These are phyloP conservation scores for Platynereis dumerilii DNA, from an alignment of 2,888 invertebrate species.

Conservation along the genomic window DNA sequence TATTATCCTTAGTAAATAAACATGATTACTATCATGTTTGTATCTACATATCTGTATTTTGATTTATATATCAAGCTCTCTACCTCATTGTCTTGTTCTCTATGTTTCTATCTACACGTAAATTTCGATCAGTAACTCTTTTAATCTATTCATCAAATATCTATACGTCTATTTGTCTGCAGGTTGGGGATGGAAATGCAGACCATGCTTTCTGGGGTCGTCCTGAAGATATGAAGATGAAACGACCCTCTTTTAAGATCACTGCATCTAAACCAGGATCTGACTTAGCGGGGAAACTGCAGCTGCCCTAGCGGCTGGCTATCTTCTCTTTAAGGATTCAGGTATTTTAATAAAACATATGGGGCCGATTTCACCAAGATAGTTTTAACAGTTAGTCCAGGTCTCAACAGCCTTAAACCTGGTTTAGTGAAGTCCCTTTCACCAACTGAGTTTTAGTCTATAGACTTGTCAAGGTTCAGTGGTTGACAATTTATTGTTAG, in stretches of 20 bases:
- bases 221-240: slow-evolving; percentile 70
- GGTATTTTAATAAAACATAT: no score
- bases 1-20: no score
- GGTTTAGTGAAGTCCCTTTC: no score
- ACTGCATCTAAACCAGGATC: slow-evolving; percentile 69
- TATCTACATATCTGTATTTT: no score
- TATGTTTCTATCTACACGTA: not conserved
- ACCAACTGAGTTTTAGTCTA: no score
- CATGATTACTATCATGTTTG: no score
- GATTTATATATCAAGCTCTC: no score
- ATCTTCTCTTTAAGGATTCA: slow-evolving; percentile 64
- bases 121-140: not conserved
- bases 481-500: no score
- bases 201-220: slow-evolving; percentile 72
- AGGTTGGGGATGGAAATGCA: slow-evolving; percentile 64
- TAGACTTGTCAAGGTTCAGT: no score
- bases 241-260: slow-evolving; percentile 69
- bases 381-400: no score
- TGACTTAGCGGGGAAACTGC: slow-evolving; percentile 72
- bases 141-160: not conserved
- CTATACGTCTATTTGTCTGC: not conserved
- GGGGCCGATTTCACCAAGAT: no score
- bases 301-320: slow-evolving; percentile 69
- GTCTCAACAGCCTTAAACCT: no score
- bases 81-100: not conserved